phyloP scores from a whole-genome alignment of 2,888 invertebrate genomes.

The Mesoligia furuncula region DNA sequence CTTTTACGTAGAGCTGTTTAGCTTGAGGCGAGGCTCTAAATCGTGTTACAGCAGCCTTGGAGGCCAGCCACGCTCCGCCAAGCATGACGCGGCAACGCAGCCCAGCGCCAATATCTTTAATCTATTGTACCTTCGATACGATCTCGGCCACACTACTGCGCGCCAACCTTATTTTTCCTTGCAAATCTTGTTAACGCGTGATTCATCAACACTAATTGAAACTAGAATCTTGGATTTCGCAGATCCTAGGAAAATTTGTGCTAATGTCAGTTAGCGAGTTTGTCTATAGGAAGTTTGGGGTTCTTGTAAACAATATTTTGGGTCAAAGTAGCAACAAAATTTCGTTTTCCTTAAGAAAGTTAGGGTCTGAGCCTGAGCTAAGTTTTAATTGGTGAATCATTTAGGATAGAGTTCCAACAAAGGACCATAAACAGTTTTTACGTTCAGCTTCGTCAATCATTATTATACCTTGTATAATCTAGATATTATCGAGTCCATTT shows the following conservation, averaged over 20 bases:
- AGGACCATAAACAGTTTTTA: slow-evolving; percentile 15
- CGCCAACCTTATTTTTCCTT: slow-evolving; percentile 54
- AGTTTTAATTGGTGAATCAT: slow-evolving; percentile 24
- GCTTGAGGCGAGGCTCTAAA: slow-evolving; percentile 78
- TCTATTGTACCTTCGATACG: slow-evolving; percentile 73
- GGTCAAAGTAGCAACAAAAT: slow-evolving; percentile 3
- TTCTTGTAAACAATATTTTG: slow-evolving; percentile 21
- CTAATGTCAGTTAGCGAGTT: slow-evolving; percentile 29
- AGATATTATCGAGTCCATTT: slow-evolving; percentile 30
- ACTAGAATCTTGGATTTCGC: slow-evolving; percentile 25
- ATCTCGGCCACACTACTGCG: slow-evolving; percentile 64
- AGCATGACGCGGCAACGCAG: slow-evolving; percentile 83
- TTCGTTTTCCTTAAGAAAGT: background rate
- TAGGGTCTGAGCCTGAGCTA: background rate
- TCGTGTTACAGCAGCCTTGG: slow-evolving; percentile 87
- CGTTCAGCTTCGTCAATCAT: slow-evolving; percentile 36
- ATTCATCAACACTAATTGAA: slow-evolving; percentile 57
- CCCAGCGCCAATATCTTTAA: slow-evolving; percentile 83
- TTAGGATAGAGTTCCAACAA: slow-evolving; percentile 24
- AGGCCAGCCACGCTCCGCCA: slow-evolving; percentile 83
- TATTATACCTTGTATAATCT: slow-evolving; percentile 22
- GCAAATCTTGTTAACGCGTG: slow-evolving; percentile 54
- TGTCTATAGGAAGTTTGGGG: slow-evolving; percentile 2
- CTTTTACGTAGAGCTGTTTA: slow-evolving; percentile 76
- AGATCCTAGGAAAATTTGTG: slow-evolving; percentile 23